A percentile compares a stretch with the other conserved stretches of the same genome.
phyloP scores from a whole-genome alignment of 2,113 vertebrate genomes.

The Sorex fumeus region DNA sequence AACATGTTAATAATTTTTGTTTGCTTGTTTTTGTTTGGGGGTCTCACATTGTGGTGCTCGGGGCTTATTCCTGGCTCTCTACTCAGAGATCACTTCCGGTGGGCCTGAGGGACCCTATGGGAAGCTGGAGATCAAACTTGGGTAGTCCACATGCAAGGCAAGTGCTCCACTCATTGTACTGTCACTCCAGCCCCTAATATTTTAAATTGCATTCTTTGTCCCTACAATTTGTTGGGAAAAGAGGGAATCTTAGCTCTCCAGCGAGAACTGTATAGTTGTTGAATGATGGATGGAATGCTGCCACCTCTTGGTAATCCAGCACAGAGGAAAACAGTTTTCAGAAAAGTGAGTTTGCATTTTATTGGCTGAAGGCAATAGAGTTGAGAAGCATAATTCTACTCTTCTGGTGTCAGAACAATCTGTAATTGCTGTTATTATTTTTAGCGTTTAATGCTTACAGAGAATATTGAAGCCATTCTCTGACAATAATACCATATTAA shows the following conservation, averaged over 20 bases:
- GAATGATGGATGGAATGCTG: slow-evolving; percentile 66
- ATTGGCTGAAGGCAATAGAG: slow-evolving; percentile 70
- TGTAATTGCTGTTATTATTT: slow-evolving; percentile 80
- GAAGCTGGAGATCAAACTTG: too few species aligned
- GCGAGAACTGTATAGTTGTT: slow-evolving; percentile 8
- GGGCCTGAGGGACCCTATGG: too few species aligned
- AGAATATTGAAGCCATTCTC: slow-evolving; percentile 78
- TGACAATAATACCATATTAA: slow-evolving; percentile 84
- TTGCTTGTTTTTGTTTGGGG: too few species aligned
- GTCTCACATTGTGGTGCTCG: too few species aligned
- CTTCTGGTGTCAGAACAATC: slow-evolving; percentile 72
- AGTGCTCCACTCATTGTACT: too few species aligned
- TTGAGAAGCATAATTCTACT: slow-evolving; percentile 71
- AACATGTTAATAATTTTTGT: slow-evolving; percentile 16
- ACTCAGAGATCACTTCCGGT: too few species aligned
- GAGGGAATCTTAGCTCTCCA: slow-evolving; percentile 36
- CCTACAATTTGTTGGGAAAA: slow-evolving; percentile 62
- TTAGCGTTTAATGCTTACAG: slow-evolving; percentile 77
- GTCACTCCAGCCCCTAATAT: not conserved
- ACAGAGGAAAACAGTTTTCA: slow-evolving; percentile 69
- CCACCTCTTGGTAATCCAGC: slow-evolving; percentile 72
- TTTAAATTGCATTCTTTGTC: slow-evolving; percentile 68
- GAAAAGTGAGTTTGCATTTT: slow-evolving; percentile 63
- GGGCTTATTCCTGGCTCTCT: too few species aligned
- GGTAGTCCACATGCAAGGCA: too few species aligned